These are phyloP conservation scores for Sisyra terminalis DNA, from an alignment of 2,888 invertebrate genomes.

Conservation along the genomic window DNA sequence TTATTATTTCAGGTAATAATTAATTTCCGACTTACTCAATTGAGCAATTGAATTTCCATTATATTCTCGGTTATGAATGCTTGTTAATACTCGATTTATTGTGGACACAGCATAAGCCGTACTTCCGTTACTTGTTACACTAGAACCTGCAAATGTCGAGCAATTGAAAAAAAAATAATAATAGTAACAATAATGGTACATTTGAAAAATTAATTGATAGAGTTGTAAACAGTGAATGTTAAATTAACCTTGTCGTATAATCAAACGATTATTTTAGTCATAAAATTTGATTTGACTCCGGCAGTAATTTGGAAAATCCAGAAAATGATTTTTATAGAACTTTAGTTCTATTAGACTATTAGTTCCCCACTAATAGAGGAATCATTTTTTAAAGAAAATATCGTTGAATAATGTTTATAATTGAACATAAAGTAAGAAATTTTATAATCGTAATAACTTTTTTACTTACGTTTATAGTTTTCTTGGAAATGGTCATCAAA, in stretches of 20 bases:
- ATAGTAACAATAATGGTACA: neutral
- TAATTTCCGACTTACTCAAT: no score
- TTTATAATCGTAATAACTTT: slow-evolving; percentile 3
- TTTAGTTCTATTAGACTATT: no score
- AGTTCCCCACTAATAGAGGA: no score
- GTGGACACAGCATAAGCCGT: slow-evolving; percentile 10
- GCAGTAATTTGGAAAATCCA: slow-evolving; percentile 2
- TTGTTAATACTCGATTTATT: slow-evolving; percentile 7
- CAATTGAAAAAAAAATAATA: neutral
- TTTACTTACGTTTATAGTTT: neutral
- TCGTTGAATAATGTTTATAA: no score
- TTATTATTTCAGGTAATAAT: no score
- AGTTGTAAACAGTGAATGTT: neutral
- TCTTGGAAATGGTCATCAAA: slow-evolving; percentile 1
- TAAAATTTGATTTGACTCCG: neutral
- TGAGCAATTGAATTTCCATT: no score
- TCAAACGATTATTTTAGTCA: neutral
- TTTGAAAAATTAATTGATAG: neutral
- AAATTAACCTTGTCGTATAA: neutral
- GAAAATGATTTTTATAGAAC: slow-evolving; percentile 12
- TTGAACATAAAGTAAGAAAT: no score
- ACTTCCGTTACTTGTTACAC: slow-evolving; percentile 10
- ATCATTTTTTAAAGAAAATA: no score
- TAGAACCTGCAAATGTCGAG: slow-evolving; percentile 12
- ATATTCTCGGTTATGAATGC: slow-evolving; percentile 5